Base-by-base conservation (phyloP, 2,797 vertebrate species). In the Echeneis naucrates region DNA sequence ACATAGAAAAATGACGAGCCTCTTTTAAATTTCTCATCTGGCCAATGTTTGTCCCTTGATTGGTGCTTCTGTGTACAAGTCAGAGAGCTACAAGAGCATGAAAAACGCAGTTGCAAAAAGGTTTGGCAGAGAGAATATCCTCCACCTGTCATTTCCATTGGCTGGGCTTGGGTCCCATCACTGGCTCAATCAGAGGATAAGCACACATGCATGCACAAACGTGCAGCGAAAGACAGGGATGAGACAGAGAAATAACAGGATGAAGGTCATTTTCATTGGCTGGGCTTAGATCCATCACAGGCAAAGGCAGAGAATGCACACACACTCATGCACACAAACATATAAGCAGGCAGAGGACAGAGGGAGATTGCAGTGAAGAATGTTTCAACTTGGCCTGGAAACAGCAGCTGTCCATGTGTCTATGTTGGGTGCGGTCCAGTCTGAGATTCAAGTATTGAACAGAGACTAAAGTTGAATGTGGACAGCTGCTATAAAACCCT, bases 11-110 rank as follows among this genome's bases (percentile, higher is more conserved):
- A 66, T 62, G 27, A 80, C 79, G 60, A 71, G 75, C 45, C 84
- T 84, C 83, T 87, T 89, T 91, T 88, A 89, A 87, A 93, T 91
- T 61, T 88, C 89, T 86, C 84, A 89, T 89, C 80, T 81, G 83
- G 88, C 86, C 85, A 88, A 73, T 61, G 69, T 51, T 73, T 54
- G 80, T 90, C 86, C 87, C 86, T 71, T 55, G 86, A 83, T 75
- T 82, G 51, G 75, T 63, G 54, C 37, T 74, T 75, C 68, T 81
- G 77, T 52, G 71, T 67, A 80, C 63, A 55, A 80, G 78, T 81
- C 78, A 81, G 78, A 88, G 54, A 84, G 51, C 66, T 60, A 79
- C 42, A 52, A 70, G 69, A 78, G 75, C 82, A 78, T 77, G 75
- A 83, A 82, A 70, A 81, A 77, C 6, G 8, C 58, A 68, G 58